A percentile compares a stretch with the other conserved stretches of the same genome.
Conservation (phyloP, 2,113 vertebrate species). For the Caloenas nicobarica region DNA sequence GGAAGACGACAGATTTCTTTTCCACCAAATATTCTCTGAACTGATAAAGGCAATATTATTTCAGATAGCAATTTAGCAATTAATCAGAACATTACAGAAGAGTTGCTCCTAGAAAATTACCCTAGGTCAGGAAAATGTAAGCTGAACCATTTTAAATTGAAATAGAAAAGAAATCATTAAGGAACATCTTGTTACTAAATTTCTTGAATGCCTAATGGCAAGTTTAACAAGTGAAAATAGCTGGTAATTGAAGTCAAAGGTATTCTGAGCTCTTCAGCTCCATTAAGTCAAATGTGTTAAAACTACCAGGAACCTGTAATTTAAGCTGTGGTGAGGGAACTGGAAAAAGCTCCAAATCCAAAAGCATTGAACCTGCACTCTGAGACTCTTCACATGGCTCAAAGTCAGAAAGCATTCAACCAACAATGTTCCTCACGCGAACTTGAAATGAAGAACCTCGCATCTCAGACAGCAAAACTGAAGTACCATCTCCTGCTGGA, state of each 20-base stretch:
- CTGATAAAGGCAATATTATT: not conserved
- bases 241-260: not conserved
- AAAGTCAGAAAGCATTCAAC: not conserved
- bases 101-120: not conserved
- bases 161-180: not conserved
- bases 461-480: not conserved
- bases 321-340: not conserved
- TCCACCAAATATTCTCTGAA: not conserved
- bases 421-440: not conserved
- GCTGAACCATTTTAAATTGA: not conserved
- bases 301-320: not conserved
- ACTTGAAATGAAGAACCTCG: not conserved
- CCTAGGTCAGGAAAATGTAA: not conserved
- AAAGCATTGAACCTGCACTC: not conserved
- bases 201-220: not conserved
- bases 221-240: not conserved
- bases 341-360: not conserved
- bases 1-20: not conserved
- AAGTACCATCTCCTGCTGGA: not conserved
- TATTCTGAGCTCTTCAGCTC: not conserved
- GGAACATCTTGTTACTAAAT: not conserved
- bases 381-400: not conserved
- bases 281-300: not conserved
- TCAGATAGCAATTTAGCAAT: not conserved
- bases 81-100: not conserved